phyloP scores from a whole-genome alignment of 1,140 invertebrate species.

The Asobara japonica region DNA sequence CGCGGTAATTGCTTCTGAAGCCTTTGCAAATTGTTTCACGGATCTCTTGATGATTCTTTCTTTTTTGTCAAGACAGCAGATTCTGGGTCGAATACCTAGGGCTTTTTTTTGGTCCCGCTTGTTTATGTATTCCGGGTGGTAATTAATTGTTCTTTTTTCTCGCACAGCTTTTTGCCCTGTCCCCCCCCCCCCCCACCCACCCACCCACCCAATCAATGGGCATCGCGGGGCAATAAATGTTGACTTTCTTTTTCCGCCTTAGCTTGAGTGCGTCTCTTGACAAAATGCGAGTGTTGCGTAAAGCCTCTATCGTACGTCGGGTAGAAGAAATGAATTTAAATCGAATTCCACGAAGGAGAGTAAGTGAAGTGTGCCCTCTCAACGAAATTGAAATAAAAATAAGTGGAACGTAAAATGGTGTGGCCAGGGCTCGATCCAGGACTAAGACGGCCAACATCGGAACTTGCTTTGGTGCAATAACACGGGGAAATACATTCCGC shows the following conservation, averaged over 20 bases:
- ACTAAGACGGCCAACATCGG: background rate
- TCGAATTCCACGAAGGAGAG: conserved; percentile 16
- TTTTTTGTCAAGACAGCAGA: background rate
- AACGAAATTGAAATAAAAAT: background rate
- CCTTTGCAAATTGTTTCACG: conserved; percentile 7
- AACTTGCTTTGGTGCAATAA: background rate
- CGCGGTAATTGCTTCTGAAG: background rate
- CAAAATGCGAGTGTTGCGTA: conserved; percentile 10
- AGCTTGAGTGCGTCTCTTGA: background rate
- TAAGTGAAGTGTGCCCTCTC: background rate
- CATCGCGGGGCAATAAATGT: background rate
- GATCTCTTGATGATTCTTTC: background rate
- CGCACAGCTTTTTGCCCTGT: background rate
- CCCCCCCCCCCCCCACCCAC: background rate
- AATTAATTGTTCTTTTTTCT: background rate
- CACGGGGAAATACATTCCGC: background rate
- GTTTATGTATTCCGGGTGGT: background rate
- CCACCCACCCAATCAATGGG: background rate
- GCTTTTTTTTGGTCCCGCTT: background rate
- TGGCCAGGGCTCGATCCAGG: background rate
- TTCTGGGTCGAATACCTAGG: background rate
- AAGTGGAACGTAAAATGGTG: background rate
- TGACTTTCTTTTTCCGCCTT: background rate
- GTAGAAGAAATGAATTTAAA: conserved; percentile 8
- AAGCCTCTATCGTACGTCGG: background rate